Evolutionary conservation across 2,113 vertebrate species (phyloP), one percentile per base, ranked within the genome.

Genomic region (Saiga tatarica): DNA sequence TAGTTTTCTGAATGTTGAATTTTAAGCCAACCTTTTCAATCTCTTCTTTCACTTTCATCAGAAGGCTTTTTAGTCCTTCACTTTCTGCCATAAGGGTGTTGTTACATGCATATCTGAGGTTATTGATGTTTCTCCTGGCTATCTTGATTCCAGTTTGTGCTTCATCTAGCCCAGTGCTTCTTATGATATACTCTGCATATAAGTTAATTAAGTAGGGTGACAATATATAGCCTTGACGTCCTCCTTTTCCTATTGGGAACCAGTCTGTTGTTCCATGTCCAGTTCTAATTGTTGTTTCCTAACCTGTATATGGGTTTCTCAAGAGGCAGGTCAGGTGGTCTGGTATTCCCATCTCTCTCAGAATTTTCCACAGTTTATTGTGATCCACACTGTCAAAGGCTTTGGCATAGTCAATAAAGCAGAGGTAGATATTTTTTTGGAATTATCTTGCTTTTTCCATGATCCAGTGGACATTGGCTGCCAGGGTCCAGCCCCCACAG

Each of bases 171-270:
- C 8, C 33, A 67, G 33, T 1, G 0, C 4, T 67, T 67, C 17
- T n/a, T 17, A 19, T 67, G 64, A 67, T 19, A 17, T 36, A 67
- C 64, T 67, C 64, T n/a, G 33, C 33, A 36, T 36, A 67, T 5
- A 67, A 67, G 16, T 36, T 36, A 67, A 36, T 36, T 36, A 67
- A 67, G 33, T 3, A 36, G 16, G 16, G 4, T n/a, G 8, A 36
- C 64, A 64, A 10, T n/a, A n/a, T n/a, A 67, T 9, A 10, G 4
- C 0, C 64, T 19, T 36, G 16, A 19, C 0, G 0, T 36, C n/a
- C 17, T 19, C 16, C 33, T 10, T 67, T 67, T 10, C 64, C 64
- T 67, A 36, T 67, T 67, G 1, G 8, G 33, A 67, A 21, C 17
- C 33, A 36, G 33, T 67, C 64, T 67, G 7, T 67, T 67, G 7